Conservation (phyloP, 2,113 vertebrate species). For the Hypomesus transpacificus region DNA sequence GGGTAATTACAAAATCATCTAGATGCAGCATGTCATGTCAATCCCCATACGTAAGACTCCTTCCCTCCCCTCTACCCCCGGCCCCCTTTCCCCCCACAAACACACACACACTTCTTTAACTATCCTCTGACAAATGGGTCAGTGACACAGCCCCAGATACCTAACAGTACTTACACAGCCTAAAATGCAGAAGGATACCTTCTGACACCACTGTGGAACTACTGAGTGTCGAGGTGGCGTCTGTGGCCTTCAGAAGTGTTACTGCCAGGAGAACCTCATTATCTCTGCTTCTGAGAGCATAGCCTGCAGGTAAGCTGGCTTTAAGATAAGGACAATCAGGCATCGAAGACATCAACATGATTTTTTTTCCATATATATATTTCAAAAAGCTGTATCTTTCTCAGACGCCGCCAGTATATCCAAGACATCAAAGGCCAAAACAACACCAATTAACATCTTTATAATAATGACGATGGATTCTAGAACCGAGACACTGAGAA, state of each 20-base stretch:
- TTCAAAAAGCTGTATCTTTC: background rate
- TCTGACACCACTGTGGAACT: background rate
- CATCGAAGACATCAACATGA: background rate
- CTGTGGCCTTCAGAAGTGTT: background rate
- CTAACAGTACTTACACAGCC: too few relatives aligned
- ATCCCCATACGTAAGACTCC: too few relatives aligned
- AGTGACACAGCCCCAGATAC: too few relatives aligned
- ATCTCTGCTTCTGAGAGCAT: background rate
- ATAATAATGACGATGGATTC: background rate
- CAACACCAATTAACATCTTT: background rate
- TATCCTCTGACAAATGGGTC: too few relatives aligned
- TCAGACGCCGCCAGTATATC: background rate
- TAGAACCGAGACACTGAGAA: background rate
- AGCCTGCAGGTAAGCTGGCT: background rate
- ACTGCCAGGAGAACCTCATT: background rate
- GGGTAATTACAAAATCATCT: too few relatives aligned
- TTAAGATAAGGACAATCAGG: background rate
- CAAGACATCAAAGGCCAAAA: background rate
- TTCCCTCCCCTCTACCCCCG: too few relatives aligned
- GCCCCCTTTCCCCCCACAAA: too few relatives aligned
- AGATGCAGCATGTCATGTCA: too few relatives aligned
- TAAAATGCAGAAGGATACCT: background rate
- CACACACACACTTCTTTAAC: too few relatives aligned
- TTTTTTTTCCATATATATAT: background rate
- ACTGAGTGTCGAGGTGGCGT: background rate